Conservation (phyloP, 2,888 invertebrate species). For the Caenorhabditis angaria region DNA sequence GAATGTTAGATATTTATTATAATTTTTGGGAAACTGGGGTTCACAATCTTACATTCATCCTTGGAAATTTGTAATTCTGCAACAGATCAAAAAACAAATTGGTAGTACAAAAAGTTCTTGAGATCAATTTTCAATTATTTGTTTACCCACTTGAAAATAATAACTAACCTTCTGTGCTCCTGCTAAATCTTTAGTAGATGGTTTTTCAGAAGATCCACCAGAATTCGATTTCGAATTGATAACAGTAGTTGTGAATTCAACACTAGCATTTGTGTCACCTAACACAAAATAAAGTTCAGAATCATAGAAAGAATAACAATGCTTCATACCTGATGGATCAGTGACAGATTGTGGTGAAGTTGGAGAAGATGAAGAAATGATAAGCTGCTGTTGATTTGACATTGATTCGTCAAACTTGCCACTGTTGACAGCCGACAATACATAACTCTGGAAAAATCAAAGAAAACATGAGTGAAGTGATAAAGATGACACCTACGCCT, state of each 20-base stretch:
- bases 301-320: slow-evolving; percentile 7
- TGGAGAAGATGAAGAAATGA: neutral
- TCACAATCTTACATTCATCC: too few relatives aligned
- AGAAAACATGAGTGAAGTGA: neutral
- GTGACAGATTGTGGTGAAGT: neutral
- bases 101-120: neutral
- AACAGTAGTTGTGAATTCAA: neutral
- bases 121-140: neutral
- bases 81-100: neutral
- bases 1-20: too few relatives aligned
- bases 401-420: slow-evolving; percentile 45
- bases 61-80: neutral
- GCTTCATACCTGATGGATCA: slow-evolving; percentile 4
- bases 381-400: slow-evolving; percentile 10
- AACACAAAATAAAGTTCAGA: slow-evolving; percentile 7
- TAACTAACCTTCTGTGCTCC: slow-evolving; percentile 33
- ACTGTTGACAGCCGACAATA: slow-evolving; percentile 47
- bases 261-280: slow-evolving; percentile 2
- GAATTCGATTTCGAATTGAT: neutral
- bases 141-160: neutral
- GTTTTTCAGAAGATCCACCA: slow-evolving; percentile 11
- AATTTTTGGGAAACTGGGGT: too few relatives aligned
- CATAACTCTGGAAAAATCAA: slow-evolving; percentile 32
- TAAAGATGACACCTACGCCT: neutral
- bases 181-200: slow-evolving; percentile 26